These are phyloP conservation scores for Drosophila bifasciata DNA, from an alignment of 1,140 invertebrate genomes.

Conservation along the genomic window DNA sequence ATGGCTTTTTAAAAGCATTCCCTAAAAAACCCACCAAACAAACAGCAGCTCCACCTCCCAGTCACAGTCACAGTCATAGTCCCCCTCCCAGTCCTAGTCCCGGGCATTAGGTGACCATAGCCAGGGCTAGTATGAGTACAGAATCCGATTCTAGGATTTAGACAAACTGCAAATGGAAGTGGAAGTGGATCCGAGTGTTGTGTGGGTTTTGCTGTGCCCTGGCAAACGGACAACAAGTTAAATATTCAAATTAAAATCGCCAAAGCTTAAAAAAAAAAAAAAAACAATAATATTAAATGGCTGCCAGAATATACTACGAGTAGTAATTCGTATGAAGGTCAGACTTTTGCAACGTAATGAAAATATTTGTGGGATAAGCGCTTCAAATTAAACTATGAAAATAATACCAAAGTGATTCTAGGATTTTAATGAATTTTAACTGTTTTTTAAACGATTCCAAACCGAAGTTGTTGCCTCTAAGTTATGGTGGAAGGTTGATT, in stretches of 20 bases:
- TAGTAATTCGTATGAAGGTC: slow-evolving; percentile 18
- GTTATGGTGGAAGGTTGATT: too few species aligned
- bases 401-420: too few species aligned
- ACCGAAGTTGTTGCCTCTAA: too few species aligned
- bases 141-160: slow-evolving; percentile 30
- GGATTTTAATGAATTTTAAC: too few species aligned
- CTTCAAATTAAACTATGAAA: slow-evolving; percentile 7
- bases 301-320: not conserved
- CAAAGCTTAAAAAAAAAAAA: slow-evolving; percentile 35
- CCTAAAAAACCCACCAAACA: slow-evolving; percentile 57
- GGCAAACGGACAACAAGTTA: slow-evolving; percentile 30
- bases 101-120: slow-evolving; percentile 51
- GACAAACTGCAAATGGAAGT: too few species aligned
- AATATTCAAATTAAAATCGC: slow-evolving; percentile 42
- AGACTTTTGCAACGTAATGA: not conserved
- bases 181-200: not conserved
- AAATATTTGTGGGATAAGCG: not conserved
- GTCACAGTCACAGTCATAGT: too few species aligned
- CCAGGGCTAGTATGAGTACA: slow-evolving; percentile 11
- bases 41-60: slow-evolving; percentile 39
- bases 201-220: not conserved
- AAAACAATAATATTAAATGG: slow-evolving; percentile 37
- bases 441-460: too few species aligned
- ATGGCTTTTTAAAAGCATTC: slow-evolving; percentile 76
- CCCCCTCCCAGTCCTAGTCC: slow-evolving; percentile 18